These are phyloP conservation scores for Leiothrix lutea DNA, from an alignment of 2,113 vertebrate species.

Conservation along the genomic window DNA sequence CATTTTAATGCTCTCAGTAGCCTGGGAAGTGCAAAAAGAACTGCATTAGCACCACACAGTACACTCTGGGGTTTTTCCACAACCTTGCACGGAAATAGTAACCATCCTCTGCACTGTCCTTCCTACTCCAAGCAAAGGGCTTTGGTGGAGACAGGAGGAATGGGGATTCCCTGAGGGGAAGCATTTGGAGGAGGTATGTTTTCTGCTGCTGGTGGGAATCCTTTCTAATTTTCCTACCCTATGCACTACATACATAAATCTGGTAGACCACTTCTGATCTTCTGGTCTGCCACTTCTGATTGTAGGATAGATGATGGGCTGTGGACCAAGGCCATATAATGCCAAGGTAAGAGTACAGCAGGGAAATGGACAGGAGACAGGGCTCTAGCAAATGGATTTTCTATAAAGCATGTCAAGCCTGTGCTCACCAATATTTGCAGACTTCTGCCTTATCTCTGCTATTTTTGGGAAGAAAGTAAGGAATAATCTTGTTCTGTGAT, in stretches of 20 bases:
- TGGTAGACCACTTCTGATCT: background rate
- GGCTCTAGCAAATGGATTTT: rapidly evolving
- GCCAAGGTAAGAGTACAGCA: background rate
- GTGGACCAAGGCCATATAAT: background rate
- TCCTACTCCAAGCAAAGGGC: background rate
- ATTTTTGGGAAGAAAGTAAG: background rate
- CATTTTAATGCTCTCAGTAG: constrained; percentile 91
- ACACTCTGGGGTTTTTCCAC: background rate
- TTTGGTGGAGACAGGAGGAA: background rate
- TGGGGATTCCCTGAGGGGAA: background rate
- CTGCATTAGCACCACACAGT: background rate
- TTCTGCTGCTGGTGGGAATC: background rate
- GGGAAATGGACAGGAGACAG: background rate
- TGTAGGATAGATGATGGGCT: background rate
- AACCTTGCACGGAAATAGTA: background rate
- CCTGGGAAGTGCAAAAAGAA: constrained; percentile 68
- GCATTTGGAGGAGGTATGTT: background rate
- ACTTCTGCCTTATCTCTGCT: background rate
- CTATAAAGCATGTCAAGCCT: background rate
- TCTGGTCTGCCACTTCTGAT: background rate
- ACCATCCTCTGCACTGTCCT: background rate
- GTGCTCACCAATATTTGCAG: background rate
- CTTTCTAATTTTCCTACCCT: background rate
- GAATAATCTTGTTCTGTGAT: background rate
- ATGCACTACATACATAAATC: background rate